Evolutionary conservation across 2,113 vertebrate species (phyloP), one percentile per base, ranked within the genome.

Genomic region (Nesoenas mayeri): DNA sequence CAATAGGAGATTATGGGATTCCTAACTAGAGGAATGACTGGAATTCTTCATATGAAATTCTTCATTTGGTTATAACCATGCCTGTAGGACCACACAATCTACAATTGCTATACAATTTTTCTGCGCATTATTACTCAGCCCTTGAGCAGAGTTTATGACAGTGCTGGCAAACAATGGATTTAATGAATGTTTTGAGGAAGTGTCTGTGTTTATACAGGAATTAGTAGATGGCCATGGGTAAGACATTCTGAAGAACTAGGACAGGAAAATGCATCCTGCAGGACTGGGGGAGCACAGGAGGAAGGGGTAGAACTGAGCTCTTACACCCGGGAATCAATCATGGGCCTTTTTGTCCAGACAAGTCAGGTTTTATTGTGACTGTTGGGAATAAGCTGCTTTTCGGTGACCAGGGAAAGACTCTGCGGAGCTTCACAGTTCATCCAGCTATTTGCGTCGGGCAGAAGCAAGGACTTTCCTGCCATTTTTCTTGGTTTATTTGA

Each of bases 201-300:
- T 44, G 73, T 56, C 77, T 95, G 78, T 91, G 65, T 95, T 95
- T 91, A 70, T 32, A 50, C 12, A 50, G 66, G 83, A 91, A 73
- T 77, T 7, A 70, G 40, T 61, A 58, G 78, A 57, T 32, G 72
- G 79, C 53, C 24, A 81, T 2, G 57, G 48, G 29, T 31, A 28
- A 65, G 64, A 64, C n/a, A 26, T 62, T 31, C 29, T 18, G 31
- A 81, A 75, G 61, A 70, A 36, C 28, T 65, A 40, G 15, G 24
- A 38, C 9, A 53, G 85, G 83, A 72, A 88, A 92, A 86, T 61
- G 40, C 31, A 32, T 88, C 61, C 53, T 79, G 69, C 38, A 53
- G 74, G 17, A 66, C 28, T 10, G 64, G 40, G 12, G 21, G 58
- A 53, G 56, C 12, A 28, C 61, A 32, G 2, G 0, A 58, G 40